A percentile compares a stretch with the other conserved stretches of the same genome.
Conservation (phyloP, 2,113 vertebrate species). For the Colossoma macropomum region DNA sequence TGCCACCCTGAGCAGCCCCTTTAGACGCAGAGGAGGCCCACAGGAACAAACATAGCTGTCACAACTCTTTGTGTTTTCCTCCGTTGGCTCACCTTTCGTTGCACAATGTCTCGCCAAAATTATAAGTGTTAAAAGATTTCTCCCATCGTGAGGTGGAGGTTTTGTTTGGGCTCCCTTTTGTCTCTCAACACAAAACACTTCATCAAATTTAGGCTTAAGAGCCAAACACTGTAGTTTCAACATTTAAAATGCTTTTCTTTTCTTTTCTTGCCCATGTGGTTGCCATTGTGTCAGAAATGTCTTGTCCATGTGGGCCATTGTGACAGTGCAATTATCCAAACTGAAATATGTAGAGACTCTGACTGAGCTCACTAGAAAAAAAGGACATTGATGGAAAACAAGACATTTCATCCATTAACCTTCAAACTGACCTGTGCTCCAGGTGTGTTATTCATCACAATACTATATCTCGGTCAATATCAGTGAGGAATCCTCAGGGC, state of each 20-base stretch:
- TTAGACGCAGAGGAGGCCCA: conserved; percentile 30
- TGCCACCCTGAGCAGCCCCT: conserved; percentile 48
- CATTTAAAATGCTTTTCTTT: neutral
- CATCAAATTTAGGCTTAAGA: conserved; percentile 6
- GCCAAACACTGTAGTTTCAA: neutral
- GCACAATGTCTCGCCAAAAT: conserved; percentile 16
- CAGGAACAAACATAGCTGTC: conserved; percentile 21
- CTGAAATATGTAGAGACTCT: too few species aligned
- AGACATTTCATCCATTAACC: too few species aligned
- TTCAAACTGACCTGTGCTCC: too few species aligned
- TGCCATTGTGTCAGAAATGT: neutral
- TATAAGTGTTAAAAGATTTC: conserved; percentile 16
- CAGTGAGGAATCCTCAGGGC: too few species aligned
- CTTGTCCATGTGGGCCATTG: too few species aligned
- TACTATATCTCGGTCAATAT: too few species aligned
- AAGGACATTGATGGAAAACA: too few species aligned
- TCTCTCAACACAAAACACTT: neutral
- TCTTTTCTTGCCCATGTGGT: neutral
- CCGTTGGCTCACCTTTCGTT: conserved; percentile 2
- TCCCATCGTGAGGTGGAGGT: neutral
- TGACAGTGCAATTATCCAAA: too few species aligned
- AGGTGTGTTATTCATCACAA: too few species aligned
- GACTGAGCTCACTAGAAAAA: too few species aligned
- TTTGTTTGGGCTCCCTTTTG: neutral
- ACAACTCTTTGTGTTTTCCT: conserved; percentile 9